Evolutionary conservation across 2,888 invertebrate genomes (phyloP), one percentile per base, ranked within the genome.

Genomic region (Parnassius apollo): DNA sequence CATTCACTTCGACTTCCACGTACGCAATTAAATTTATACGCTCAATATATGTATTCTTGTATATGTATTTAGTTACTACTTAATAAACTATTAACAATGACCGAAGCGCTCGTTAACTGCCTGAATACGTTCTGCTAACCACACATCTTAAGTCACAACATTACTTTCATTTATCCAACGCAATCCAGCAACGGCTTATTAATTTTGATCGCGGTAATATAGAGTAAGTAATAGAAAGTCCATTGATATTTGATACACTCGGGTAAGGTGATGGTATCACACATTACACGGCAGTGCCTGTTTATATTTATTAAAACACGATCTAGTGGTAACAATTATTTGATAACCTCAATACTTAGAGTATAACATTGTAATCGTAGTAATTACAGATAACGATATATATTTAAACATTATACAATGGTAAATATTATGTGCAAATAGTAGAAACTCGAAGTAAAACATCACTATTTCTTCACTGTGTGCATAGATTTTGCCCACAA

Each of bases 101-200:
- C 63, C 58, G 52, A 62, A 64, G 54, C 54, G 69, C 66, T 69
- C 65, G 13, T 61, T 69, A 62, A 62, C 66, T 62, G 64, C 48
- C 54, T 61, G 42, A 65, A 49, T 60, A 48, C 60, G 25, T 60
- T 59, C 53, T 48, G 49, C 52, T 42, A 52, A 57, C 59, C 35
- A 52, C 51, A 59, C 50, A 25, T 63, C 51, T 59, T 35, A 51
- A 12, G 42, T 63, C 51, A 63, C 45, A 51, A 18, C 55, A 11
- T 45, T 45, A 57, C 53, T 52, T 48, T 46, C 46, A 55, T 22
- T 12, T 22, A 42, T 59, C 13, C 46, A 53, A 44, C 51, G n/a
- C 46, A 10, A 35, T 46, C 46, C 12, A 46, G n/a, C 12, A 45
- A 53, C 42, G 51, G 13, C 44, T 42, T 54, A 60, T 55, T 61